Conservation (phyloP, 35 echinoderm and acorn worm genomes). For the Acanthaster planci region DNA sequence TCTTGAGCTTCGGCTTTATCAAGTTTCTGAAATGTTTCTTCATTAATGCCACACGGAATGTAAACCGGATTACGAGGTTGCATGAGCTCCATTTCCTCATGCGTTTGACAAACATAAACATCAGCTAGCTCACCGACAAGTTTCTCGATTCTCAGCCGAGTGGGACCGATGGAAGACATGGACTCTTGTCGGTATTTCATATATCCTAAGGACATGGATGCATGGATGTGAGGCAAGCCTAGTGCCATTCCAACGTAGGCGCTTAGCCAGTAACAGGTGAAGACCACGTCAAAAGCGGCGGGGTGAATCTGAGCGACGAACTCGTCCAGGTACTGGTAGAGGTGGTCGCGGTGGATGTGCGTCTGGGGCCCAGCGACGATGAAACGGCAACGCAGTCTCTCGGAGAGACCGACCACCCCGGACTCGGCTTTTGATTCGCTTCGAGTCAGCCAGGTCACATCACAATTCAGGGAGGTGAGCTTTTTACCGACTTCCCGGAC, state of each 20-base stretch:
- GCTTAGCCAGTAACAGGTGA: slow-evolving; percentile 27
- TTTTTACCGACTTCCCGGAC: slow-evolving; percentile 7
- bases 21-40: background rate
- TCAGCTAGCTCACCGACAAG: background rate
- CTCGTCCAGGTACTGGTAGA: slow-evolving; percentile 16
- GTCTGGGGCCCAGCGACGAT: slow-evolving; percentile 11
- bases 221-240: background rate
- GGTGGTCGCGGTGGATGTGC: slow-evolving; percentile 12
- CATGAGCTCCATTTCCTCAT: background rate
- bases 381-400: background rate
- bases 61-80: background rate
- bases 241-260: slow-evolving; percentile 4
- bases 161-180: slow-evolving; percentile 11
- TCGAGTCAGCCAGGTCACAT: slow-evolving; percentile 30
- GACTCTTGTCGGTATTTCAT: slow-evolving; percentile 6
- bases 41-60: background rate
- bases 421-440: background rate
- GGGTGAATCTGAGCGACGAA: background rate
- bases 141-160: background rate
- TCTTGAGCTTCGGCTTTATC: background rate
- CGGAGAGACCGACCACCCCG: background rate
- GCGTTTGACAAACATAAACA: slow-evolving; percentile 9
- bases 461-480: slow-evolving; percentile 14
- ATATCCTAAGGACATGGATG: background rate
- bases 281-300: slow-evolving; percentile 9